Base-by-base conservation (phyloP, 1,140 invertebrate species). In the Scaptodrosophila lebanonensis region DNA sequence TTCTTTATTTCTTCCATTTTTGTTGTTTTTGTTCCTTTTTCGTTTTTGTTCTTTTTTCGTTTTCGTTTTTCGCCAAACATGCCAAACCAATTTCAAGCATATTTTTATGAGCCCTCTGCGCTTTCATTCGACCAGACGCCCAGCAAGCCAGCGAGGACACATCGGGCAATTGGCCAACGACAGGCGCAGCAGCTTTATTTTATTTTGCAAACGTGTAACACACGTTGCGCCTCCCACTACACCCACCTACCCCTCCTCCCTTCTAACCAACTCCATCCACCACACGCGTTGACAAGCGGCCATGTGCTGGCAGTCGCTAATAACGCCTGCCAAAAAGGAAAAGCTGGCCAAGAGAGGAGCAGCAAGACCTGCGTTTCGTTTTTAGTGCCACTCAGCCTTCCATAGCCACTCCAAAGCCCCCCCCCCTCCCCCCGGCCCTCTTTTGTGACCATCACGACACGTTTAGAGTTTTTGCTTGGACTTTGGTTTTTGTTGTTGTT, bases 51-150 rank as follows among this genome's bases (percentile, higher is more conserved):
- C 36, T 50, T 45, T 33, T 35, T 38, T 48, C 51, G 62, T 44
- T 60, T 75, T 38, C 38, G 12, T 13, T 25, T 49, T 33, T 47
- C 22, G 22, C 22, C 8, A n/a, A n/a, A 25, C 64, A 45, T 51
- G 54, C 63, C 50, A 77, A 76, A 77, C 73, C 75, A 73, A 77
- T 77, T 77, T 79, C 73, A 65, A 77, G 73, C 64, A 79, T 77
- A 77, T 77, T 77, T 77, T 77, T 77, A 77, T 73, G 73, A 79
- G 59, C 47, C 67, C 67, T 63, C 53, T 67, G 71, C 63, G 57
- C 67, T 45, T 50, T 38, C 29, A 22, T 25, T 29, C 16, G 12
- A 51, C 9, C 8, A 15, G 40, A 32, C 43, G n/a, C 4, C 36
- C 3, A 40, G 36, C 38, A 13, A 12, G 18, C 15, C 40, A 44